Evolutionary conservation across 2,888 invertebrate species (phyloP), one percentile per base, ranked within the genome.

Genomic region (Masnerella sp.): DNA sequence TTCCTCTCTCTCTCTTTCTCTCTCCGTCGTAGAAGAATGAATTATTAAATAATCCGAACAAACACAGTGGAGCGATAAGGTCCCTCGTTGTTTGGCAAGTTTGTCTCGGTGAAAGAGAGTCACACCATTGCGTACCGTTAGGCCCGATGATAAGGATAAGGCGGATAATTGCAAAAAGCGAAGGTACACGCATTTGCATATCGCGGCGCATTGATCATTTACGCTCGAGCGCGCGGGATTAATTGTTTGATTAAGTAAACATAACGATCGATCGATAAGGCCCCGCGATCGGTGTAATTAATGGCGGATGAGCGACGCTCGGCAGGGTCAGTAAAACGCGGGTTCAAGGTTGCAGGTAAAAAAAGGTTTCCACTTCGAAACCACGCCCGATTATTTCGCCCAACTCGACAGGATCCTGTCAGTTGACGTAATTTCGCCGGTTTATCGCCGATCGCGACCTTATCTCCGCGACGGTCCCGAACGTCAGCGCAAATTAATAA

Each of bases 401-500:
- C 65, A 54, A 51, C 38, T 42, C 11, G n/a, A n/a, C n/a, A n/a
- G n/a, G n/a, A 22, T 40, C 56, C 69, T 76, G 79, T 69, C 76
- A 77, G 74, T 58, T 75, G 64, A 56, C 65, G 36, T 59, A 58
- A 71, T 75, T 75, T 79, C 77, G 78, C 76, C 77, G 75, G 74
- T 76, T 77, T 78, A 79, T 79, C 76, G 75, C 52, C 56, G 71
- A 78, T 75, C 74, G 75, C 59, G 68, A 49, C 59, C 68, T 77
- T 75, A 77, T 79, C 75, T 51, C 75, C 71, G 73, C 70, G 77
- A 75, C 74, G 72, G 74, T 69, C 68, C 74, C 74, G 75, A 71
- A 77, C 56, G 74, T 70, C 67, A 32, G 72, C 45, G 52, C 65
- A 72, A 78, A 79, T 78, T 78, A 77, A 78, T 77, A 78, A 77